Base-by-base conservation (phyloP, 2,888 invertebrate species). In the Diplazon laetatorius region DNA sequence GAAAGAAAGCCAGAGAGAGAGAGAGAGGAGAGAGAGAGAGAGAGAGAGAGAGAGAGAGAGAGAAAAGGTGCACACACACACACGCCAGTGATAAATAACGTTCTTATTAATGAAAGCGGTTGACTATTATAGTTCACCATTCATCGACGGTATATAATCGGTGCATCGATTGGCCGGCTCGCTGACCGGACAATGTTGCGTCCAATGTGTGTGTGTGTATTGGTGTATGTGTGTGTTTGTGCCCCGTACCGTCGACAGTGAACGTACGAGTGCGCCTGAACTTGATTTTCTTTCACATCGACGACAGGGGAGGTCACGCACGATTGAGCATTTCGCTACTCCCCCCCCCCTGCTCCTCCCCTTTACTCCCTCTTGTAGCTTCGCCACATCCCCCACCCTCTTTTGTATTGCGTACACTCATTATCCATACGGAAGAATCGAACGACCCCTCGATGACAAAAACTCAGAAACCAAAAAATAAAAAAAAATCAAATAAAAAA, bases 281-380 rank as follows among this genome's bases (percentile, higher is more conserved):
- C 76, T 76, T 76, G 76, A 76, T 71, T 76, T 76, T 71, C 70
- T 76, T 76, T 76, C 76, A 66, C 76, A 70, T 76, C 76, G 76
- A 76, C 71, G 71, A 76, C 65, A 60, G 65, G 76, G 59, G 69
- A 62, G 76, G 76, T 76, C 70, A 76, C 76, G 76, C 65, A 76
- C 76, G 70, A 76, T 66, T 71, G 65, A 76, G 63, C 63, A 35
- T 22, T 57, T 52, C 37, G n/a, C 59, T 60, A 30, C 30, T 30
- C 4, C 30, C 30, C 30, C 30, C 30, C 30, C 30, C 30, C 44
- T n/a, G n/a, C n/a, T 48, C 46, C 63, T 22, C 30, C 25, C 20
- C 14, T 39, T 6, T 39, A 6, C 2, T 59, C 37, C 37, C 59
- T 18, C 37, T 5, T 20, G 48, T 22, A 52, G 22, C 35, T n/a